A percentile compares a stretch with the other conserved stretches of the same genome.
Conservation (phyloP, 2,888 invertebrate species). For the Mesoligia furuncula region DNA sequence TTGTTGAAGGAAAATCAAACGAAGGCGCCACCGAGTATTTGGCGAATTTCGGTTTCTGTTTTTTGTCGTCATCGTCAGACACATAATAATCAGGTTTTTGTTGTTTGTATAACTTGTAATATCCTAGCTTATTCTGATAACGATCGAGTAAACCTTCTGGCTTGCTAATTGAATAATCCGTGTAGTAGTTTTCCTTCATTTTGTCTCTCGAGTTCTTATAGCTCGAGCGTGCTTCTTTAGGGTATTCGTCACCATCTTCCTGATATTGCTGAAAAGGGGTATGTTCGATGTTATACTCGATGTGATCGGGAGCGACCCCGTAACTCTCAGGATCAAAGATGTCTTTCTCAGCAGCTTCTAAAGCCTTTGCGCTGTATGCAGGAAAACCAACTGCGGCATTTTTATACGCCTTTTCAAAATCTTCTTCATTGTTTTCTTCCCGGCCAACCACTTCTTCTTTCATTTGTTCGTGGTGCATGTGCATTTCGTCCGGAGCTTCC, state of each 20-base stretch:
- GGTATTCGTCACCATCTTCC: constrained; percentile 80
- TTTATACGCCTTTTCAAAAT: constrained; percentile 86
- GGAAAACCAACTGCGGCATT: constrained; percentile 86
- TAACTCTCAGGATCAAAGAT: constrained; percentile 82
- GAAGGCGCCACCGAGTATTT: constrained; percentile 77
- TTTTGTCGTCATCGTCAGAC: constrained; percentile 68
- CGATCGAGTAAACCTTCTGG: constrained; percentile 81
- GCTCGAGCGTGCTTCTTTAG: constrained; percentile 77
- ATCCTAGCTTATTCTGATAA: constrained; percentile 80
- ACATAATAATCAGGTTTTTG: constrained; percentile 80
- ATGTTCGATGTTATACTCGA: constrained; percentile 76
- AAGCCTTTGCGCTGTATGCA: constrained; percentile 75
- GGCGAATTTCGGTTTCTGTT: constrained; percentile 74
- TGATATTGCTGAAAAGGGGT: constrained; percentile 83
- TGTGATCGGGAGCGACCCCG: constrained; percentile 74
- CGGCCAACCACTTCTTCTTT: constrained; percentile 77
- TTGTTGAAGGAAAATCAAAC: constrained; percentile 69
- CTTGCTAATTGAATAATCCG: constrained; percentile 81
- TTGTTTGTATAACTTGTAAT: constrained; percentile 82
- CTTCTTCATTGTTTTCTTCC: constrained; percentile 85
- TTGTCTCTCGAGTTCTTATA: constrained; percentile 84
- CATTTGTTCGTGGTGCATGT: constrained; percentile 77
- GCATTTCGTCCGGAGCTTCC: constrained; percentile 80
- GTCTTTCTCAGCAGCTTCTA: constrained; percentile 78
- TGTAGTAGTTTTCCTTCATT: constrained; percentile 81